These are phyloP conservation scores for Polyergus mexicanus DNA, from an alignment of 1,140 invertebrate species.

Conservation along the genomic window DNA sequence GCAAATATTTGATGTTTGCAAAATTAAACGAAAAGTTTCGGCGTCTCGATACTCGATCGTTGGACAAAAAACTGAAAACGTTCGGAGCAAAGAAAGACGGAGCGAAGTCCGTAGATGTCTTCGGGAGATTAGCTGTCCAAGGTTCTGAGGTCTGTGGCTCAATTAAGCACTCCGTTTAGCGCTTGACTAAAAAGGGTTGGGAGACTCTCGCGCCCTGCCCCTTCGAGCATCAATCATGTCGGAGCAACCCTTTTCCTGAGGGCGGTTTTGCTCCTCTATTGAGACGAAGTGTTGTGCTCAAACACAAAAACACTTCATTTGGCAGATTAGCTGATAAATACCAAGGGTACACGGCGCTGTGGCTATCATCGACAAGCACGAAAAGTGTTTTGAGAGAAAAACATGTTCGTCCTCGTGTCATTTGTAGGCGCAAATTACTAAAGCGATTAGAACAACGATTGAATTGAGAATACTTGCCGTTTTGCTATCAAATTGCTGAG, in stretches of 20 bases:
- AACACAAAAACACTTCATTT: constrained; percentile 87
- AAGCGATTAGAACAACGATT: constrained; percentile 63
- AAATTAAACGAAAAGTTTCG: constrained; percentile 24
- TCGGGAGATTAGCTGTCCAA: constrained; percentile 84
- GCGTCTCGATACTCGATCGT: constrained; percentile 7
- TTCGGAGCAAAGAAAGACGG: constrained; percentile 6
- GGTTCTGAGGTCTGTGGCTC: constrained; percentile 85
- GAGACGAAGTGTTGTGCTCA: constrained; percentile 86
- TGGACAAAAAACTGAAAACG: constrained; percentile 45
- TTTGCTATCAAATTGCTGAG: background rate
- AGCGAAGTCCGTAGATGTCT: constrained; percentile 68
- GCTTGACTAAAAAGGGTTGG: constrained; percentile 83
- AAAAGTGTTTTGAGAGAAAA: constrained; percentile 61
- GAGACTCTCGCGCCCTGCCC: constrained; percentile 77
- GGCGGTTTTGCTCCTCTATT: constrained; percentile 85
- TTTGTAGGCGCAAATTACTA: constrained; percentile 58
- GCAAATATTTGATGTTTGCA: background rate
- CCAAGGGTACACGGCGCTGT: constrained; percentile 74
- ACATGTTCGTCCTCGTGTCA: constrained; percentile 23
- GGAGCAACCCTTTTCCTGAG: constrained; percentile 85
- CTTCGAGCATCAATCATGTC: constrained; percentile 86
- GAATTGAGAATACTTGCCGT: background rate
- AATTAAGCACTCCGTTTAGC: constrained; percentile 85
- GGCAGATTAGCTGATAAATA: constrained; percentile 87
- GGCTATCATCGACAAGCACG: constrained; percentile 58